Evolutionary conservation across 2,888 invertebrate genomes (phyloP).

Genomic region (Rhyacophila evoluta): DNA sequence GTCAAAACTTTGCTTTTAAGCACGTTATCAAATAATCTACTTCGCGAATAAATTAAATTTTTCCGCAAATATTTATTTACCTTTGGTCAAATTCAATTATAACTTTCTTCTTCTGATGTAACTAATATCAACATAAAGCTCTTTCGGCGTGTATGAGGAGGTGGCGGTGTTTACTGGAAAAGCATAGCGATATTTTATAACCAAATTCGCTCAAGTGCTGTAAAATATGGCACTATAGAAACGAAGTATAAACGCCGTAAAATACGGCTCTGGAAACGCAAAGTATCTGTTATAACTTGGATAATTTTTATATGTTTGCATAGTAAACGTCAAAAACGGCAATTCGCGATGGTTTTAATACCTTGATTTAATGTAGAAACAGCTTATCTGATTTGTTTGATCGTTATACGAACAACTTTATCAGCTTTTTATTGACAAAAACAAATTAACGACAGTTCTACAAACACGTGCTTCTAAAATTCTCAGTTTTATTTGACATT

Average conservation of each 20-base stretch:
- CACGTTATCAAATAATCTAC: too few species aligned
- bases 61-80: conserved; percentile 4
- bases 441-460: too few species aligned
- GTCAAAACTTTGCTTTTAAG: too few species aligned
- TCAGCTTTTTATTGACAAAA: too few species aligned
- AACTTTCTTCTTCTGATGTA: neutral
- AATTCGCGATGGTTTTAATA: neutral
- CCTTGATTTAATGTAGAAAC: too few species aligned
- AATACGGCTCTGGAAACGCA: neutral
- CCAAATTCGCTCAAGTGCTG: neutral
- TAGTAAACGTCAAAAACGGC: neutral
- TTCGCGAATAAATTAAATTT: neutral
- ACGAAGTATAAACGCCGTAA: neutral
- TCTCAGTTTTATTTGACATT: too few species aligned
- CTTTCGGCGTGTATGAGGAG: neutral
- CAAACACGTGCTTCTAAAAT: too few species aligned
- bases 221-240: neutral
- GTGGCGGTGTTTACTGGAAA: neutral
- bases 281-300: neutral
- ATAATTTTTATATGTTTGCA: neutral
- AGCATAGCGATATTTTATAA: neutral
- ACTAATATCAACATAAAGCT: neutral
- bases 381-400: too few species aligned
- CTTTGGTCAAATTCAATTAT: conserved; percentile 5
- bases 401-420: too few species aligned